These are phyloP conservation scores for Danio rerio DNA, from an alignment of 2,113 vertebrate species.

Conservation along the genomic window GRCz12tu NC_133197.1:23218001-23218500, in stretches of 20 bases:
- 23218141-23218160: not conserved
- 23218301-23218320: slow-evolving; percentile 71
- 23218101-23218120: not conserved
- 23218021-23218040: slow-evolving; percentile 67
- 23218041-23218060: slow-evolving; percentile 68
- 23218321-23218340: slow-evolving; percentile 82
- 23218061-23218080: slow-evolving; percentile 65
- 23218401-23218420: slow-evolving; percentile 90
- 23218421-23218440: slow-evolving; percentile 93
- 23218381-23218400: slow-evolving; percentile 96
- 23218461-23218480: slow-evolving; percentile 86
- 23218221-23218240: slow-evolving; percentile 40
- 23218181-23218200: not conserved
- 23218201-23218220: slow-evolving; percentile 25
- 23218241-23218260: slow-evolving; percentile 45
- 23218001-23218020: slow-evolving; percentile 65
- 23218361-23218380: slow-evolving; percentile 77
- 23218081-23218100: slow-evolving; percentile 30
- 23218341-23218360: slow-evolving; percentile 83
- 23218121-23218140: not conserved
- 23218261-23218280: slow-evolving; percentile 57
- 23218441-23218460: slow-evolving; percentile 85
- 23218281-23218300: slow-evolving; percentile 76
- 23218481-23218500: slow-evolving; percentile 82
- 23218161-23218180: slow-evolving; percentile 4